These are phyloP conservation scores for Amblyornis subalaris DNA, from an alignment of 2,113 vertebrate species.

Conservation along the genomic window DNA sequence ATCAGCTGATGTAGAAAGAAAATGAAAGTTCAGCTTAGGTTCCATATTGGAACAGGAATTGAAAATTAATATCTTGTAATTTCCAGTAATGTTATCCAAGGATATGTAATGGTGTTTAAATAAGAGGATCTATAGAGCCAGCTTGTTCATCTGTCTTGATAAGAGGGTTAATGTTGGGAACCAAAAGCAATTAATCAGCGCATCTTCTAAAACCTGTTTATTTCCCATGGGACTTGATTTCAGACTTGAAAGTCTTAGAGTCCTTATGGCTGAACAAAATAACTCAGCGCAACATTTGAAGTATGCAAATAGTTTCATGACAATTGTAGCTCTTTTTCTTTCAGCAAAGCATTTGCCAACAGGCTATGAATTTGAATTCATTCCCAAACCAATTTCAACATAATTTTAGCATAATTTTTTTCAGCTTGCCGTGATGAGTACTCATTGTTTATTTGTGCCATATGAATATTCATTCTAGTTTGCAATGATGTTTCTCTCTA, in stretches of 20 bases:
- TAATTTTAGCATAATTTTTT: conserved; percentile 45
- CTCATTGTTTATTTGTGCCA: not conserved
- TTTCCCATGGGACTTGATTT: not conserved
- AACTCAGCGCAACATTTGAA: not conserved
- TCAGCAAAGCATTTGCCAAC: conserved; percentile 1
- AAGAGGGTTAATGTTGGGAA: not conserved
- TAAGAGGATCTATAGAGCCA: not conserved
- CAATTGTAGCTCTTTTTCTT: conserved; percentile 17
- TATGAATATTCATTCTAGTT: conserved; percentile 53
- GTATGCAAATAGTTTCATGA: not conserved
- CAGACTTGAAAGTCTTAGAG: not conserved
- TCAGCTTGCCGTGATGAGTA: conserved; percentile 14
- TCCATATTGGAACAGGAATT: not conserved
- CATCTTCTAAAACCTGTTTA: conserved; percentile 22
- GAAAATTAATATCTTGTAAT: not conserved
- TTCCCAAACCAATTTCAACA: conserved; percentile 23
- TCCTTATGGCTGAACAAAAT: not conserved
- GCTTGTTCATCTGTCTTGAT: not conserved
- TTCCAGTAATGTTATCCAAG: not conserved
- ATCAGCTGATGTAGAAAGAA: not conserved
- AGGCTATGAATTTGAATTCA: conserved; percentile 25
- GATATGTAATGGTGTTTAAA: not conserved
- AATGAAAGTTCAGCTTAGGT: not conserved
- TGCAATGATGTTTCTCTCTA: conserved; percentile 26
- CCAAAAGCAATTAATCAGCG: not conserved